Conservation (phyloP, 2,888 invertebrate species). For the Neoscelio sp. region DNA sequence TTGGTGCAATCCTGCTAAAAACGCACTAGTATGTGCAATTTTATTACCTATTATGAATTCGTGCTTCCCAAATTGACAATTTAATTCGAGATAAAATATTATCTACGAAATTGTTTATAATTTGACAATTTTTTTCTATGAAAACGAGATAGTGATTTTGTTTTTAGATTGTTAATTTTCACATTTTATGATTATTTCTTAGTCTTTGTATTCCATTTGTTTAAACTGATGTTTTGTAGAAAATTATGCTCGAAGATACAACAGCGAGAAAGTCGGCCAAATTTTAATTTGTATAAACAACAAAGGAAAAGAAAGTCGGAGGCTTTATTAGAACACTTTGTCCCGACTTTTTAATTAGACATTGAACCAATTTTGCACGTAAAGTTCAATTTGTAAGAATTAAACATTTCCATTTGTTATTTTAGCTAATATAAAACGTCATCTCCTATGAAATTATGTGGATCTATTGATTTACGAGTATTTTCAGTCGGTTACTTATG, state of each 20-base stretch:
- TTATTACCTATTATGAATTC: not conserved
- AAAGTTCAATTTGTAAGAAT: no score
- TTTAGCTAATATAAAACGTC: not conserved
- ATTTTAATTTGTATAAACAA: conserved; percentile 19
- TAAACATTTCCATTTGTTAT: no score
- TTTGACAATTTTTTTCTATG: no score
- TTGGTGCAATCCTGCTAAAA: not conserved
- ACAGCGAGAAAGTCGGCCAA: not conserved
- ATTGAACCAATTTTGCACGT: conserved; percentile 16
- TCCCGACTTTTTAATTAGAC: conserved; percentile 8
- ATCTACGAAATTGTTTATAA: no score
- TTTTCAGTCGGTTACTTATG: conserved; percentile 23
- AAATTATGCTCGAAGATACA: conserved; percentile 5
- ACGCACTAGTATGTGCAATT: no score
- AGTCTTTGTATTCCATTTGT: no score
- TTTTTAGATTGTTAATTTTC: no score
- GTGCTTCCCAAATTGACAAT: not conserved
- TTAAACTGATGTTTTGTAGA: not conserved
- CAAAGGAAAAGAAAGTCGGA: not conserved
- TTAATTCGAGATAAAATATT: not conserved
- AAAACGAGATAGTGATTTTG: no score
- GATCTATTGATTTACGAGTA: conserved; percentile 29
- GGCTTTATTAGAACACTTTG: not conserved
- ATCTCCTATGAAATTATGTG: conserved; percentile 15
- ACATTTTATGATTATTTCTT: no score